Evolutionary conservation across 2,888 invertebrate species (phyloP).

Genomic region (Eutolmus rufibarbis): DNA sequence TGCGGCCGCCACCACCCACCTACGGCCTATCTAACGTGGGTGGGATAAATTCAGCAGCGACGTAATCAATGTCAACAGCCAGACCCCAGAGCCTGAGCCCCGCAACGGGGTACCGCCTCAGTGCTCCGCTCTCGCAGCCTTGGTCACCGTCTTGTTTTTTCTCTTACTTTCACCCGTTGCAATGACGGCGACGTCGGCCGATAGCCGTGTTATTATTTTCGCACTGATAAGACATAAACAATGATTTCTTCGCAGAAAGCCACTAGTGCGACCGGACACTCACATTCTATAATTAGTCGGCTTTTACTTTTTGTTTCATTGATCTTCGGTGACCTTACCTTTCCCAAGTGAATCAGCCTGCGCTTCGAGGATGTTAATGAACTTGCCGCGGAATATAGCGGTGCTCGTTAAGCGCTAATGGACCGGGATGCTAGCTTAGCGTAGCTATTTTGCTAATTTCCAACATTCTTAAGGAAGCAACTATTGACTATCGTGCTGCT

Average conservation of each 20-base stretch:
- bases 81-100: background rate
- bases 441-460: background rate
- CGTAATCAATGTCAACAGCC: constrained; percentile 32
- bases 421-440: background rate
- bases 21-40: background rate
- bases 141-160: background rate
- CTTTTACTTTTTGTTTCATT: constrained; percentile 30
- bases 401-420: background rate
- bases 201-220: constrained; percentile 12
- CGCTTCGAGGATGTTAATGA: background rate
- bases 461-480: background rate
- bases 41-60: constrained; percentile 13
- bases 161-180: constrained; percentile 4
- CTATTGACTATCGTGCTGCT: background rate
- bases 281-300: constrained; percentile 6
- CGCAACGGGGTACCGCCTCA: background rate
- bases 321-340: constrained; percentile 4
- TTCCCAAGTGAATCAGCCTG: background rate
- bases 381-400: background rate
- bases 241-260: background rate
- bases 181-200: background rate
- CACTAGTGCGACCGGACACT: background rate
- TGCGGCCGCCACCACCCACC: background rate
- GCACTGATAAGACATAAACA: constrained; percentile 14
- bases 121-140: background rate